Percentiles rank a stretch among this genome's conserved stretches.
Conservation (phyloP, 2,888 invertebrate genomes). For the Heteropelma amictum region DNA sequence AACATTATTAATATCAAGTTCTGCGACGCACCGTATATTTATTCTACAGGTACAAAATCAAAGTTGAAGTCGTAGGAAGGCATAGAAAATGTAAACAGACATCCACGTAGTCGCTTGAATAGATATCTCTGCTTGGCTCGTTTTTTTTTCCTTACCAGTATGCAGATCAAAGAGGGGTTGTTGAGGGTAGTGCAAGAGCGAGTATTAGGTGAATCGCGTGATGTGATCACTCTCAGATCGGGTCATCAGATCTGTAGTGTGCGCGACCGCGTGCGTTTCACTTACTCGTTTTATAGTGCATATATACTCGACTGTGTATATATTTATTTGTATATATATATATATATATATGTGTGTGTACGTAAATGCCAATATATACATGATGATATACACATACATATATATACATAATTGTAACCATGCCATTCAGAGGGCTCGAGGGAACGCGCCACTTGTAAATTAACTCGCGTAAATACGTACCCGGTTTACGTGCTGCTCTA, state of each 20-base stretch:
- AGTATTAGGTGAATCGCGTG: constrained; percentile 51
- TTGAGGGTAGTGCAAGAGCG: constrained; percentile 28
- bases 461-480: constrained; percentile 58
- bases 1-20: too few species aligned
- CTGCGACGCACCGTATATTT: too few species aligned
- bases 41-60: too few species aligned
- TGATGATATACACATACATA: constrained; percentile 17
- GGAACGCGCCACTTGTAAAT: constrained; percentile 57
- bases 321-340: too few species aligned
- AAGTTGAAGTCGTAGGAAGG: constrained; percentile 10
- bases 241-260: constrained; percentile 42
- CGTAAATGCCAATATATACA: too few species aligned
- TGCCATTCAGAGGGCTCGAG: constrained; percentile 54
- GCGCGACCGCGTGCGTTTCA: constrained; percentile 1
- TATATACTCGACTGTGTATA: not conserved
- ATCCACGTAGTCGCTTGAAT: constrained; percentile 12
- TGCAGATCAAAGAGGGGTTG: constrained; percentile 4
- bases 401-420: constrained; percentile 49
- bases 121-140: constrained; percentile 24
- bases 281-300: not conserved
- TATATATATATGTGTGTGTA: not conserved
- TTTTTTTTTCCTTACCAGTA: not conserved
- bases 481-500: constrained; percentile 55
- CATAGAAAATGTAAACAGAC: not conserved
- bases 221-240: constrained; percentile 39